Evolutionary conservation across 2,797 vertebrate species (phyloP), one percentile per base, ranked within the genome.

Genomic region (Epinephelus malabaricus): DNA sequence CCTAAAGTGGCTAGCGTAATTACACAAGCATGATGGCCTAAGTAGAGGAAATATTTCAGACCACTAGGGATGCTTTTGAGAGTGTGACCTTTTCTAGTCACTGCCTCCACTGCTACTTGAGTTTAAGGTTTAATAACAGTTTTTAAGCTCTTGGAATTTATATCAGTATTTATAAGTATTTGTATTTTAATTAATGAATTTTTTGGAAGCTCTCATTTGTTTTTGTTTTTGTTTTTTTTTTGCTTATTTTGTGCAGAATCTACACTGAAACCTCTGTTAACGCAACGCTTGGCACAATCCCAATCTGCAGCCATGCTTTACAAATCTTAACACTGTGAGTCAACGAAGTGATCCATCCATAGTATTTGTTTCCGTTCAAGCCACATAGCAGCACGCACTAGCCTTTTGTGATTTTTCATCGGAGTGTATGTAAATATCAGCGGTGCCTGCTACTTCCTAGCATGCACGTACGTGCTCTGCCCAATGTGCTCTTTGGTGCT

Each of bases 21-120:
- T 69, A 78, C 79, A 77, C 51, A 73, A 78, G 53, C 40, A 56
- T 66, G 77, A 86, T 73, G 76, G 76, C 69, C 64, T 64, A 77
- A 85, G 56, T 84, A 77, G 70, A 79, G 50, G 79, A 89, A 86
- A 88, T 82, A 80, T 80, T 86, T 86, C 69, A 82, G 81, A 90
- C 82, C 85, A 83, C 82, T 79, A 81, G 79, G 45, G 74, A 88
- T 83, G 69, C 68, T 79, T 85, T 82, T 63, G 50, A 83, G 63
- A 81, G n/a, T 60, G 49, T 78, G 82, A 83, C 77, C 76, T 80
- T 87, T 84, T 86, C 59, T 64, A 58, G 45, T 69, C n/a, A 50
- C 50, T 72, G 45, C 67, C 55, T 76, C 46, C 56, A 69, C 75
- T 67, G 60, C 38, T 19, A 13, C 47, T 85, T 69, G 49, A 80